phyloP scores from a whole-genome alignment of 2,113 vertebrate species.

The Tetrax tetrax region DNA sequence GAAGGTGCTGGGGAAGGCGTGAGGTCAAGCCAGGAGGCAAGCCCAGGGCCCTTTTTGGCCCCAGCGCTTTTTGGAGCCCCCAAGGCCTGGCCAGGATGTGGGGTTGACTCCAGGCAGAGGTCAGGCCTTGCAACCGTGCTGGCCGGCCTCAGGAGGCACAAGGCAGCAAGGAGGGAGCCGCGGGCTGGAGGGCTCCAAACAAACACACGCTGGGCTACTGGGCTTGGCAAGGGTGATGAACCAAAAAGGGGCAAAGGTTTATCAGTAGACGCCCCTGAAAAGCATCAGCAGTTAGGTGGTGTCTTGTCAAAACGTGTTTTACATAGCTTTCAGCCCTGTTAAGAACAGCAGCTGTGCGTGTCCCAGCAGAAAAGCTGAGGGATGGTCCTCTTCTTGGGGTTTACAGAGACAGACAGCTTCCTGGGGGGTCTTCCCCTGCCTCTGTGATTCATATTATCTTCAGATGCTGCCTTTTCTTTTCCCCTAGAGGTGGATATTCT shows the following conservation, averaged over 20 bases:
- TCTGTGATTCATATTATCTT: background rate
- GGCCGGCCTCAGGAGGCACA: fast-evolving
- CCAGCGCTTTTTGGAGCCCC: background rate
- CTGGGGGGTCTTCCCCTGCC: background rate
- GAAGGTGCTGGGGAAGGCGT: background rate
- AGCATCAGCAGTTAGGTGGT: background rate
- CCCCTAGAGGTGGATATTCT: background rate
- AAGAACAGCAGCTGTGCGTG: fast-evolving
- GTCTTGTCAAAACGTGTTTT: background rate
- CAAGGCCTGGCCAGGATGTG: background rate
- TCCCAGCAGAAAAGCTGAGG: background rate
- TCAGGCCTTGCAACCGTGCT: fast-evolving
- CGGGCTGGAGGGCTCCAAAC: too few species aligned
- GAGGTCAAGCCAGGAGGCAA: background rate
- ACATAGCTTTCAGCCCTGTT: background rate
- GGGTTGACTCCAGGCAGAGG: background rate
- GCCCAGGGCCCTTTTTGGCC: background rate
- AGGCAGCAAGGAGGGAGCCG: too few species aligned
- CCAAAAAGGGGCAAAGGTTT: fast-evolving
- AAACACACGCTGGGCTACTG: fast-evolving
- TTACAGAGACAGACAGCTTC: background rate
- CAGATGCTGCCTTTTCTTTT: background rate
- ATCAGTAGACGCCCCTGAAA: background rate
- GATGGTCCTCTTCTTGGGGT: background rate
- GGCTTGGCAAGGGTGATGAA: background rate